Evolutionary conservation across 1,140 invertebrate species (phyloP), one percentile per base, ranked within the genome.

Genomic region (Conus betulinus): DNA sequence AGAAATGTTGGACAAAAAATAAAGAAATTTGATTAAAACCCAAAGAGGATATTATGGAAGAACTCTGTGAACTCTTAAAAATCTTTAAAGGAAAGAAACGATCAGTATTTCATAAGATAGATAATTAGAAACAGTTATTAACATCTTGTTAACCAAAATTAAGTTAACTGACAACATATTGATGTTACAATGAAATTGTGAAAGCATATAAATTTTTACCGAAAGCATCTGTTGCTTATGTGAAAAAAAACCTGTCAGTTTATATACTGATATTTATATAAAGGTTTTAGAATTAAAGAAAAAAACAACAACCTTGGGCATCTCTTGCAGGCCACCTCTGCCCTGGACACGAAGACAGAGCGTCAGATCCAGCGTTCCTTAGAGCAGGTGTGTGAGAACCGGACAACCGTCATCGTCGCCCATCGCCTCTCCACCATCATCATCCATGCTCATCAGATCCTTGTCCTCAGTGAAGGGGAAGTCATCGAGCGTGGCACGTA

Each of bases 321-420:
- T 67, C 17, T 8, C 53, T 91, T 90, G 0, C 78, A 95, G 94
- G 95, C 95, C 10, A 95, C 95, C 1, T 95, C 94, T 53, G 94
- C 95, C 57, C 89, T 95, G 74, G 95, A 95, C 85, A 95, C 95
- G 7, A 93, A 95, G 87, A 95, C 94, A 23, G 95, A 95, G 85
- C 91, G 94, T 79, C 94, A 95, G 89, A 95, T 95, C 82, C 95
- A 95, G 89, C 51, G 92, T 5, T 93, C 94, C 52, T 89, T 95
- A 39, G 90, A 93, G 13, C 88, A 90, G 84, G 93, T 95, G 20
- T 94, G 98, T 95, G 95, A 97, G 3, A 98, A 98, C 95, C 96
- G 98, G 57, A 99, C 98, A 0, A 98, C 98, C 0, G 96, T 99
- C 60, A 97, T 99, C 74, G 97, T 99, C 39, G 98, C 98, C 2